Percentiles rank a stretch among this genome's conserved stretches.
Evolutionary conservation across 2,888 invertebrate species (phyloP).

Genomic region (Agrilus biguttatus): DNA sequence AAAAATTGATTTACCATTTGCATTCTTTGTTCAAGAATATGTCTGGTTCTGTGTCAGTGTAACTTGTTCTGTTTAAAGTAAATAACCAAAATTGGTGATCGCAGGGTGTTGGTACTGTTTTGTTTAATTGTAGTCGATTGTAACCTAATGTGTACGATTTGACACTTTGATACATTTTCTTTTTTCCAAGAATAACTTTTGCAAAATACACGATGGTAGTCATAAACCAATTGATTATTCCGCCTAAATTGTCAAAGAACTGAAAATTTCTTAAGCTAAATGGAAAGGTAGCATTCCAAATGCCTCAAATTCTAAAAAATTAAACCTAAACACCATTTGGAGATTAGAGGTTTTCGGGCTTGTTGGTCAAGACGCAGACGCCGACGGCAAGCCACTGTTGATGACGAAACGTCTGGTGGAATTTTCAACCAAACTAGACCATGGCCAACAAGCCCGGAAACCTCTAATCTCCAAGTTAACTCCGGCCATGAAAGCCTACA

Average conservation of each 20-base stretch:
- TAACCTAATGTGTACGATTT: conserved; percentile 32
- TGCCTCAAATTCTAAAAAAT: too few species aligned
- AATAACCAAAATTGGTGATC: conserved; percentile 48
- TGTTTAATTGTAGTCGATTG: conserved; percentile 53
- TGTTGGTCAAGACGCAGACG: too few species aligned
- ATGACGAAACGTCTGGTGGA: too few species aligned
- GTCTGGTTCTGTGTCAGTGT: conserved; percentile 2
- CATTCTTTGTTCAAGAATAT: conserved; percentile 6
- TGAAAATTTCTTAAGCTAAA: conserved; percentile 9
- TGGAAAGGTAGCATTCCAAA: too few species aligned
- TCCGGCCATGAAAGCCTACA: too few species aligned
- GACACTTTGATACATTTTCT: conserved; percentile 13
- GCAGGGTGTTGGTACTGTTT: conserved; percentile 73
- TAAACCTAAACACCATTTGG: too few species aligned
- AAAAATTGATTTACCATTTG: conserved; percentile 8
- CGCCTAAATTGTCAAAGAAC: conserved; percentile 24
- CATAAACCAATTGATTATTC: conserved; percentile 25
- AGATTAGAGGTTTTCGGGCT: too few species aligned
- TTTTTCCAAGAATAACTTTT: conserved; percentile 13
- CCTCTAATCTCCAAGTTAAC: too few species aligned
- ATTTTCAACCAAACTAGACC: too few species aligned
- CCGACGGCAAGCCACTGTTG: too few species aligned
- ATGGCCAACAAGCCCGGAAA: too few species aligned
- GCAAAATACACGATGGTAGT: conserved; percentile 11
- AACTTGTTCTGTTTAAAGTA: conserved; percentile 13